Conservation (phyloP, 1,140 invertebrate genomes). For the Zaprionus ornatus region DNA sequence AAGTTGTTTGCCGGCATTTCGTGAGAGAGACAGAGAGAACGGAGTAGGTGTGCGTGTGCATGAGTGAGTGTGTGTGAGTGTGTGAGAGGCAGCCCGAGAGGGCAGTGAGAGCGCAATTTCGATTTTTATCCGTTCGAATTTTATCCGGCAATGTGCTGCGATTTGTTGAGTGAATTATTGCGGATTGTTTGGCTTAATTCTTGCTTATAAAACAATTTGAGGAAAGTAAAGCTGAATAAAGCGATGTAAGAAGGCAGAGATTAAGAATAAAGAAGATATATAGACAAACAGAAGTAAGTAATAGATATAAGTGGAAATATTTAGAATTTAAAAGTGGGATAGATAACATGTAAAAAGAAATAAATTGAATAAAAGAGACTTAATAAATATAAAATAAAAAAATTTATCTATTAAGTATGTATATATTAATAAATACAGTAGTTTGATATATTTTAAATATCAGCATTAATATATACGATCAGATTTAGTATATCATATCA, state of each 20-base stretch:
- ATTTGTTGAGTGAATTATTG: slow-evolving; percentile 33
- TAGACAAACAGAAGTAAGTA: too few species aligned
- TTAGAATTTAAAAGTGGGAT: too few species aligned
- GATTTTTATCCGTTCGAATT: slow-evolving; percentile 58
- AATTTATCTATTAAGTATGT: too few species aligned
- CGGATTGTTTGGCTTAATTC: slow-evolving; percentile 4
- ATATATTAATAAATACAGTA: too few species aligned
- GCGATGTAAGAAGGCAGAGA: not conserved
- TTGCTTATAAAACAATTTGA: slow-evolving; percentile 7
- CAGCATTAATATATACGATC: too few species aligned
- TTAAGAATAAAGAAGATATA: not conserved
- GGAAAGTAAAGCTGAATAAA: not conserved
- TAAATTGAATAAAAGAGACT: too few species aligned
- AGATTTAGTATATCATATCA: too few species aligned
- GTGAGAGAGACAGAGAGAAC: slow-evolving; percentile 15
- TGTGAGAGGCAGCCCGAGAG: slow-evolving; percentile 17
- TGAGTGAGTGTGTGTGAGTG: slow-evolving; percentile 18
- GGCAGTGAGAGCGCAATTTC: slow-evolving; percentile 13
- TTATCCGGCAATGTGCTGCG: slow-evolving; percentile 56
- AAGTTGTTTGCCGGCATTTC: slow-evolving; percentile 77
- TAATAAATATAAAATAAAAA: too few species aligned
- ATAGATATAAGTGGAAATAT: too few species aligned
- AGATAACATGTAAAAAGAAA: too few species aligned
- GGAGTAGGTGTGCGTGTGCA: slow-evolving; percentile 12
- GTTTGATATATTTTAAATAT: too few species aligned